Conservation (phyloP, 2,113 vertebrate species). For the Osmerus mordax region DNA sequence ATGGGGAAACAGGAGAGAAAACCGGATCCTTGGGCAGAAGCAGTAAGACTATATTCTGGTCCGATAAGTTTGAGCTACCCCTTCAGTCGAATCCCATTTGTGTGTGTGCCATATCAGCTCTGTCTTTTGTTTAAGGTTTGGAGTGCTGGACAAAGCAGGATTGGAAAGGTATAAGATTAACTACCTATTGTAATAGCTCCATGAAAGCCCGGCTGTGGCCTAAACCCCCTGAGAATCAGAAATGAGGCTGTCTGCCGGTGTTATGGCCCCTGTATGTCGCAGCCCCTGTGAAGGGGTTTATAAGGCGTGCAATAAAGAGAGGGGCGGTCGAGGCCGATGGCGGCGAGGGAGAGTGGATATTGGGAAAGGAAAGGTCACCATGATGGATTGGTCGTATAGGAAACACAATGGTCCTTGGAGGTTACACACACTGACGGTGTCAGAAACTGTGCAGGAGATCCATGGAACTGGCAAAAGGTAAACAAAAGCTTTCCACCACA, state of each 20-base stretch:
- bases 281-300: constrained; percentile 39
- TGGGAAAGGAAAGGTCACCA: constrained; percentile 44
- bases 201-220: too few relatives aligned
- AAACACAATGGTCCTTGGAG: neutral
- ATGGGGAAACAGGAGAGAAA: neutral
- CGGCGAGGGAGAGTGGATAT: neutral
- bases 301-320: constrained; percentile 23
- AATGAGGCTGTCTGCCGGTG: neutral
- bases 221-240: neutral
- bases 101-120: neutral
- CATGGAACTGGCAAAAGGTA: neutral
- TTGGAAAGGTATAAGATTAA: constrained; percentile 7
- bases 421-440: neutral
- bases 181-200: neutral
- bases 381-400: constrained; percentile 19
- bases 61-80: constrained; percentile 6
- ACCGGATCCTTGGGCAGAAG: constrained; percentile 1
- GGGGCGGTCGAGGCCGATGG: constrained; percentile 1
- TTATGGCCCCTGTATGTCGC: neutral
- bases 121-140: constrained; percentile 21
- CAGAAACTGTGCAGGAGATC: neutral
- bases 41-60: constrained; percentile 16
- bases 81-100: neutral
- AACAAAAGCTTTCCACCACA: neutral
- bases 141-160: constrained; percentile 9